A percentile compares a stretch with the other conserved stretches of the same genome.
Conservation (phyloP, 2,113 vertebrate genomes). For the Misgurnus anguillicaudatus region DNA sequence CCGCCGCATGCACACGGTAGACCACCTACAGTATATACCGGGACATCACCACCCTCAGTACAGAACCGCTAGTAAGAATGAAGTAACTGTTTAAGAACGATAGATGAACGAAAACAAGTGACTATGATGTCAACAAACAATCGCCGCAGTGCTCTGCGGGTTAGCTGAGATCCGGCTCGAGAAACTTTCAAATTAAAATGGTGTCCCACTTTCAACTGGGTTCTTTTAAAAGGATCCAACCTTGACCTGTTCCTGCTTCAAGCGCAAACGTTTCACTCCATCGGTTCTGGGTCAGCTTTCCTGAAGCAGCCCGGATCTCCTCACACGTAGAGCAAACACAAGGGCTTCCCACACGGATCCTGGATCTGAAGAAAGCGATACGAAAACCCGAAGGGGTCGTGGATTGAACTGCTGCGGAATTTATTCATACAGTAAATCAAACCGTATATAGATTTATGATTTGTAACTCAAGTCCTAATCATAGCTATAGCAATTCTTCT, state of each 20-base stretch:
- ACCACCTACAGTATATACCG: constrained; percentile 92
- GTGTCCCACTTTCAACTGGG: constrained; percentile 11
- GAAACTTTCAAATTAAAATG: neutral
- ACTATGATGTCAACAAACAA: constrained; percentile 27
- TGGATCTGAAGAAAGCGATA: constrained; percentile 43
- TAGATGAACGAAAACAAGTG: constrained; percentile 13
- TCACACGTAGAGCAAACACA: constrained; percentile 72
- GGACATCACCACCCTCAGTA: constrained; percentile 90
- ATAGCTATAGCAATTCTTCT: constrained; percentile 73
- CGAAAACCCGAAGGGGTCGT: constrained; percentile 54
- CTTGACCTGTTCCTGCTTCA: constrained; percentile 63
- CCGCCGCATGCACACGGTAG: constrained; percentile 94
- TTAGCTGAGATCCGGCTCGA: constrained; percentile 4
- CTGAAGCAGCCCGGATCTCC: constrained; percentile 25
- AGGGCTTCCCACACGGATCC: constrained; percentile 71
- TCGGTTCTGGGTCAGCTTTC: constrained; percentile 51
- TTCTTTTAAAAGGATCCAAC: constrained; percentile 48
- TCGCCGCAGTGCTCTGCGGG: neutral
- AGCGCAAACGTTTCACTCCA: constrained; percentile 67
- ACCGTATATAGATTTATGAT: constrained; percentile 68
- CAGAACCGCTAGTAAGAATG: constrained; percentile 94
- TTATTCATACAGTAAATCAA: constrained; percentile 64
- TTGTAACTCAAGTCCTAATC: constrained; percentile 74
- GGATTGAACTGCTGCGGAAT: constrained; percentile 55
- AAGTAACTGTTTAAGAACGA: constrained; percentile 88